Percentiles rank a stretch among this genome's conserved stretches.
phyloP scores from a whole-genome alignment of 2,888 invertebrate genomes.

The Cephalotes varians region DNA sequence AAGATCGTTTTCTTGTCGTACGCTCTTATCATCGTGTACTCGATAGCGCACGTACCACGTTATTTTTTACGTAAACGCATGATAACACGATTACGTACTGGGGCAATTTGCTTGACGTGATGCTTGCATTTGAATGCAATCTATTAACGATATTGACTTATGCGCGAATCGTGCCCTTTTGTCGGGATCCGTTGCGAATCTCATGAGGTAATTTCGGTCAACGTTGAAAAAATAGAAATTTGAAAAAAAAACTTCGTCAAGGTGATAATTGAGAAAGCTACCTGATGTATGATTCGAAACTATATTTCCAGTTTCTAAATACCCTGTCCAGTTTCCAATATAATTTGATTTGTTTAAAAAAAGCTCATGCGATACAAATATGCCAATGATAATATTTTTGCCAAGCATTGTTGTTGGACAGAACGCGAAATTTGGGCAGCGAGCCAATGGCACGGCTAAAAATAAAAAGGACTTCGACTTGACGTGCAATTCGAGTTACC shows the following conservation, averaged over 20 bases:
- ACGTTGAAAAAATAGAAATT: not conserved
- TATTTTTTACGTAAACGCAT: constrained; percentile 46
- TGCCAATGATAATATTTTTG: not conserved
- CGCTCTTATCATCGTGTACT: constrained; percentile 41
- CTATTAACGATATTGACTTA: constrained; percentile 4
- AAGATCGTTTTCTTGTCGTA: constrained; percentile 40
- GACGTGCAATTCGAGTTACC: constrained; percentile 49
- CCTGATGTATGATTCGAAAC: not conserved
- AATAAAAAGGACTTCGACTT: constrained; percentile 59
- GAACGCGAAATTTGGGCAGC: constrained; percentile 31
- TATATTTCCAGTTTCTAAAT: not conserved
- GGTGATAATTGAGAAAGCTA: not conserved
- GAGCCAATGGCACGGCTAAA: constrained; percentile 60
- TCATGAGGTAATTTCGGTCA: no score
- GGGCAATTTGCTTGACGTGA: not conserved
- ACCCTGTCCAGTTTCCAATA: not conserved
- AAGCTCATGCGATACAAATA: not conserved
- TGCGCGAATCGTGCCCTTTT: not conserved
- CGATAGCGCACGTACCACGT: constrained; percentile 18
- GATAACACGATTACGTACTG: not conserved
- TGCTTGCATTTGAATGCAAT: constrained; percentile 8
- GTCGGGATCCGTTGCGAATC: not conserved
- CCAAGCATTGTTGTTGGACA: constrained; percentile 12
- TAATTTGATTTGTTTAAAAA: not conserved
- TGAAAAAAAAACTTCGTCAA: not conserved